Evolutionary conservation across 35 echinoderm and acorn worm species (phyloP).

Genomic region (Apostichopus californicus): DNA sequence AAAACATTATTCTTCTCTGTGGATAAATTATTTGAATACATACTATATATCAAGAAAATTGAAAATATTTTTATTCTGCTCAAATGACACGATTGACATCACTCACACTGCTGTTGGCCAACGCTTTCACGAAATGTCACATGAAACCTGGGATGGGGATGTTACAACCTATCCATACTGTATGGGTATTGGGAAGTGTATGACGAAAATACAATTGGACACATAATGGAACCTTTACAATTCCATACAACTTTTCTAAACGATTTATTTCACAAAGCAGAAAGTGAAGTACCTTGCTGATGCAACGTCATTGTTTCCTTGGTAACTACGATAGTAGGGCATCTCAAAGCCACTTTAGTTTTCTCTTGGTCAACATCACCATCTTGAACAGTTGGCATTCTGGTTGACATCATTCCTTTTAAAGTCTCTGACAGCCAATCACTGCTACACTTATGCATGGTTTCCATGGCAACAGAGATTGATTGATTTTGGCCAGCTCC

Average conservation of each 20-base stretch:
- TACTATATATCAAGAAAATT: too few relatives aligned
- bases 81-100: too few relatives aligned
- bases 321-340: neutral
- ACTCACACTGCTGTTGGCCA: too few relatives aligned
- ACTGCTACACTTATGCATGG: neutral
- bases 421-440: conserved; percentile 27
- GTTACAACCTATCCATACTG: too few relatives aligned
- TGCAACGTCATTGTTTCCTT: neutral
- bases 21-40: too few relatives aligned
- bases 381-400: neutral
- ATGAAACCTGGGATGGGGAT: too few relatives aligned
- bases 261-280: neutral
- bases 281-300: neutral
- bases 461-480: conserved; percentile 28
- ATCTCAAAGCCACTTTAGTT: neutral
- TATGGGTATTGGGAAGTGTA: too few relatives aligned
- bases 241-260: neutral
- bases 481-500: neutral
- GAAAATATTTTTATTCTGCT: too few relatives aligned
- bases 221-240: neutral
- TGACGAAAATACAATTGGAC: neutral
- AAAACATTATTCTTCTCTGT: too few relatives aligned
- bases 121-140: too few relatives aligned
- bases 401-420: neutral
- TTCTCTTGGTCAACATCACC: neutral